Evolutionary conservation across 2,888 invertebrate genomes (phyloP).

Genomic region (Axea sp.): DNA sequence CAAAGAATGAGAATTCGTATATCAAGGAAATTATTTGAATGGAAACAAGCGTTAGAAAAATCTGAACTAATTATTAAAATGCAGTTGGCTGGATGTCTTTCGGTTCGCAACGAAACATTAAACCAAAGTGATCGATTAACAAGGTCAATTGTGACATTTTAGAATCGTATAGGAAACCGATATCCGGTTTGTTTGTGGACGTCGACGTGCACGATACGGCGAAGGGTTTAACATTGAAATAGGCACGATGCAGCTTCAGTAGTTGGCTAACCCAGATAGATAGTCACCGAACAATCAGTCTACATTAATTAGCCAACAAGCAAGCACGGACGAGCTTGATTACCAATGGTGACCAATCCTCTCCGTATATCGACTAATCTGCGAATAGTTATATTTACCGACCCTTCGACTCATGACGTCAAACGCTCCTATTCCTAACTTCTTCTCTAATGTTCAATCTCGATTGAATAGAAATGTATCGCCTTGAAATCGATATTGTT

Average conservation of each 20-base stretch:
- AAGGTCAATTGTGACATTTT: constrained; percentile 45
- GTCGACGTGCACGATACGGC: constrained; percentile 27
- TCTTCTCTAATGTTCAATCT: constrained; percentile 2
- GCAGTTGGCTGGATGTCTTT: constrained; percentile 2
- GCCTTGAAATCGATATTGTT: constrained; percentile 10
- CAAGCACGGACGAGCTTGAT: constrained; percentile 68
- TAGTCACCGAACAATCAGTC: constrained; percentile 72
- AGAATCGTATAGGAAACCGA: constrained; percentile 56
- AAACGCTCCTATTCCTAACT: neutral
- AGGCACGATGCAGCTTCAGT: constrained; percentile 67
- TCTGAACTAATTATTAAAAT: constrained; percentile 1
- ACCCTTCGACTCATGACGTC: constrained; percentile 15
- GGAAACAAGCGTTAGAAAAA: too few relatives aligned
- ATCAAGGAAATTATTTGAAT: too few relatives aligned
- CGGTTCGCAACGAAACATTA: constrained; percentile 9
- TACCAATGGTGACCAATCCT: constrained; percentile 63
- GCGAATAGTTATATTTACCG: constrained; percentile 24
- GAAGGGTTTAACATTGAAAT: constrained; percentile 52
- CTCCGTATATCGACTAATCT: constrained; percentile 46
- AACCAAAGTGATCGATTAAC: constrained; percentile 14
- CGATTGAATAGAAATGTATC: constrained; percentile 8
- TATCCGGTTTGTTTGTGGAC: constrained; percentile 51
- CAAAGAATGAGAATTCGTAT: neutral
- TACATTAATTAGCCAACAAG: constrained; percentile 74
- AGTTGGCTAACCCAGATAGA: constrained; percentile 71